Conservation (phyloP, 2,888 invertebrate species). For the Sceliomorpha sp. region DNA sequence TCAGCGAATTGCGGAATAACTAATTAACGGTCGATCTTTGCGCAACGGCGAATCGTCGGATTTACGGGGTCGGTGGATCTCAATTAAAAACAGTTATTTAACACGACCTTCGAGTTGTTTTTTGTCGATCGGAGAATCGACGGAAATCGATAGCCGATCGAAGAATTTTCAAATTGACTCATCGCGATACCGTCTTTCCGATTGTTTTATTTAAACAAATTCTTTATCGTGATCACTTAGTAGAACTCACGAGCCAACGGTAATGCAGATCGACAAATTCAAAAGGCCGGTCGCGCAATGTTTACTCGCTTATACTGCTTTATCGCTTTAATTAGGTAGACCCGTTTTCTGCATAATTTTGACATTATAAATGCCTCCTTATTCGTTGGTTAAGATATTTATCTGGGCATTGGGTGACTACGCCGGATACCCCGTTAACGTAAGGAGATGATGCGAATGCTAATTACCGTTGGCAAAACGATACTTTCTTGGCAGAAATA, state of each 20-base stretch:
- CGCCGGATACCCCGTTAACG: slow-evolving; percentile 42
- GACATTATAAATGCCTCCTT: slow-evolving; percentile 50
- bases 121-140: slow-evolving; percentile 22
- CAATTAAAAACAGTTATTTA: slow-evolving; percentile 58
- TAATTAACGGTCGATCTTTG: slow-evolving; percentile 54
- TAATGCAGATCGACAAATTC: slow-evolving; percentile 20
- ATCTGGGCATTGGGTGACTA: slow-evolving; percentile 38
- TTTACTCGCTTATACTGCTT: slow-evolving; percentile 40
- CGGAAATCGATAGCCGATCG: slow-evolving; percentile 13
- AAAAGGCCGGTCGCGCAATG: slow-evolving; percentile 39
- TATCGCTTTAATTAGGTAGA: slow-evolving; percentile 53
- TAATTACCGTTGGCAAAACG: slow-evolving; percentile 50
- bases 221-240: not conserved
- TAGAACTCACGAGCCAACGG: slow-evolving; percentile 14
- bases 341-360: slow-evolving; percentile 52
- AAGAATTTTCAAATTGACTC: slow-evolving; percentile 27
- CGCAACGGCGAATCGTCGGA: slow-evolving; percentile 52
- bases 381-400: slow-evolving; percentile 42
- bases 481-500: slow-evolving; percentile 16
- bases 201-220: not conserved
- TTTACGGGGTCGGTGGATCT: slow-evolving; percentile 59
- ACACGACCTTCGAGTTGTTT: slow-evolving; percentile 30
- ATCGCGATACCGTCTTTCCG: too few relatives aligned
- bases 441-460: slow-evolving; percentile 47
- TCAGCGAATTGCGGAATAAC: slow-evolving; percentile 46